phyloP scores from a whole-genome alignment of 1,140 invertebrate species.

The Augochlora pura region DNA sequence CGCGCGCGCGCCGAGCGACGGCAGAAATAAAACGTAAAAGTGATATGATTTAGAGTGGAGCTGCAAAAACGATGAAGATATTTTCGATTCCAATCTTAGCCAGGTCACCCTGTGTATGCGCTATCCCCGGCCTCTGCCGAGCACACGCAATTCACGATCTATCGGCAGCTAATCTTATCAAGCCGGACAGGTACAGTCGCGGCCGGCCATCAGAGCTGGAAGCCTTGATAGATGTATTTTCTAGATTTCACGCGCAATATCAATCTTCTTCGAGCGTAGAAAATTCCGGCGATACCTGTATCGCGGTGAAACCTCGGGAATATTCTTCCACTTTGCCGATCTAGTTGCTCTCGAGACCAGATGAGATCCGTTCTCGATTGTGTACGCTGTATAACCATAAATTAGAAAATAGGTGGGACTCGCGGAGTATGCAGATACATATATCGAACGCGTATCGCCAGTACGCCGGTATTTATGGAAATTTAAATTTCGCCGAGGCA shows the following conservation, averaged over 20 bases:
- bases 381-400: neutral
- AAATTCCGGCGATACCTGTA: conserved; percentile 4
- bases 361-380: neutral
- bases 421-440: too few relatives aligned
- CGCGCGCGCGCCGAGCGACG: too few relatives aligned
- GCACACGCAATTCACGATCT: conserved; percentile 32
- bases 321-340: neutral
- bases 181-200: neutral
- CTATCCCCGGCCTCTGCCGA: neutral
- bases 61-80: too few relatives aligned
- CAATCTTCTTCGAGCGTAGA: conserved; percentile 4
- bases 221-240: conserved; percentile 21
- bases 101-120: neutral
- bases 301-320: neutral
- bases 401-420: neutral
- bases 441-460: too few relatives aligned
- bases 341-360: neutral
- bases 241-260: conserved; percentile 13
- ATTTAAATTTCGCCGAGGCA: too few relatives aligned
- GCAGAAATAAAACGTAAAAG: too few relatives aligned
- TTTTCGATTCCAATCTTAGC: too few relatives aligned
- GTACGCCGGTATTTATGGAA: too few relatives aligned
- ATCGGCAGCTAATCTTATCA: conserved; percentile 45
- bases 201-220: conserved; percentile 4
- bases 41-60: too few relatives aligned